Percentiles rank a stretch among this genome's conserved stretches.
Conservation (phyloP, 1,140 invertebrate species). For the Plodia interpunctella region DNA sequence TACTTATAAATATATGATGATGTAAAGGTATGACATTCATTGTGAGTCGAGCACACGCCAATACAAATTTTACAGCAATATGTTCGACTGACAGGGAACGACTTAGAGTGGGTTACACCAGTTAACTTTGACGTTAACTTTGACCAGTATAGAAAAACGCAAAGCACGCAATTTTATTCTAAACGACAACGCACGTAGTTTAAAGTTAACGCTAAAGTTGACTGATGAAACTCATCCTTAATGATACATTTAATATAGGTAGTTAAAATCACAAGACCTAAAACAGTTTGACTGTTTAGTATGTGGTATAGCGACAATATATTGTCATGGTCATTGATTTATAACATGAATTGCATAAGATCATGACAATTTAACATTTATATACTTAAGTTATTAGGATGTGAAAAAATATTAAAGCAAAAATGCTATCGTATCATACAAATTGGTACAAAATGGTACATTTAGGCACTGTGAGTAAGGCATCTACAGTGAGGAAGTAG, state of each 20-base stretch:
- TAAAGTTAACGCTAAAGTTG: too few species aligned
- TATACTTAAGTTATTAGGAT: conserved; percentile 53
- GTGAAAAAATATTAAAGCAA: conserved; percentile 58
- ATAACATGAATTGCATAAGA: conserved; percentile 19
- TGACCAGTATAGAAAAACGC: too few species aligned
- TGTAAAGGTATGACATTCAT: conserved; percentile 14
- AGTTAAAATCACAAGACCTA: conserved; percentile 30
- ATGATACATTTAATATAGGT: conserved; percentile 23
- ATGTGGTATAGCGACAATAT: conserved; percentile 25
- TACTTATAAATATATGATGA: conserved; percentile 19
- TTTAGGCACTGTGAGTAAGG: conserved; percentile 78
- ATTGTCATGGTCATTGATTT: conserved; percentile 19
- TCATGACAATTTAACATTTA: conserved; percentile 37
- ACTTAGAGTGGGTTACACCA: too few species aligned
- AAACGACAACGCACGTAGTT: too few species aligned
- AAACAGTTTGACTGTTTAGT: conserved; percentile 38
- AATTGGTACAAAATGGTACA: conserved; percentile 75
- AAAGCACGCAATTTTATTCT: too few species aligned
- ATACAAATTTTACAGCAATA: neutral
- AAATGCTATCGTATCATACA: conserved; percentile 59
- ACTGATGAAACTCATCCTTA: too few species aligned
- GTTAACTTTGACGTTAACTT: too few species aligned
- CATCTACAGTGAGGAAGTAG: conserved; percentile 76
- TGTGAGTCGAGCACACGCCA: neutral
- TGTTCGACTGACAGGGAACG: neutral